phyloP scores from a whole-genome alignment of 2,888 invertebrate genomes.

The Macrosoma leucophasiata region DNA sequence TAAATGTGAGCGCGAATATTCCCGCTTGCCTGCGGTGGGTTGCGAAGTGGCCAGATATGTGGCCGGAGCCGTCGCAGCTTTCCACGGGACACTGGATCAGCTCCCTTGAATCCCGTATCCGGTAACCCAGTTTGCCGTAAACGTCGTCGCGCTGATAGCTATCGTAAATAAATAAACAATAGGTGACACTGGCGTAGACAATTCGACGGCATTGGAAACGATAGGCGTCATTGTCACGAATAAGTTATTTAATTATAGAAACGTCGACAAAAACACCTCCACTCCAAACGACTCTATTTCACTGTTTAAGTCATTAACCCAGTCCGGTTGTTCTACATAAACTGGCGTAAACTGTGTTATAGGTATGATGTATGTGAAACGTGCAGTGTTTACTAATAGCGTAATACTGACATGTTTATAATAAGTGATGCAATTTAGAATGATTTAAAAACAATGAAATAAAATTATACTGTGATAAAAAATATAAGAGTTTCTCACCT shows the following conservation, averaged over 20 bases:
- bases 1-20: constrained; percentile 35
- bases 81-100: constrained; percentile 87
- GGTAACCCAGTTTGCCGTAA: constrained; percentile 60
- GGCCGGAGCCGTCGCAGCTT: constrained; percentile 90
- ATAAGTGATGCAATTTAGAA: too few relatives aligned
- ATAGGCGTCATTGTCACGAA: too few relatives aligned
- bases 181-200: too few relatives aligned
- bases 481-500: constrained; percentile 61
- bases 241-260: too few relatives aligned
- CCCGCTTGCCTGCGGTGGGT: constrained; percentile 89
- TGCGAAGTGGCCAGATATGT: constrained; percentile 92
- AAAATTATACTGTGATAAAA: too few relatives aligned
- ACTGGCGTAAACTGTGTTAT: constrained; percentile 27
- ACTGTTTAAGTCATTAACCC: constrained; percentile 43
- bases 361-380: constrained; percentile 25
- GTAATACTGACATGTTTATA: too few relatives aligned
- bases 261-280: too few relatives aligned
- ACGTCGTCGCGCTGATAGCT: constrained; percentile 60
- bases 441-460: too few relatives aligned
- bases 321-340: constrained; percentile 28
- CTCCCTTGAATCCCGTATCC: constrained; percentile 82
- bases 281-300: too few relatives aligned
- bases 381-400: constrained; percentile 42
- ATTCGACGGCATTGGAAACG: too few relatives aligned
- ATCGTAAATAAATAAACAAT: constrained; percentile 40